These are phyloP conservation scores for Mythimna pallens DNA, from an alignment of 2,888 invertebrate genomes.

Conservation along the genomic window DNA sequence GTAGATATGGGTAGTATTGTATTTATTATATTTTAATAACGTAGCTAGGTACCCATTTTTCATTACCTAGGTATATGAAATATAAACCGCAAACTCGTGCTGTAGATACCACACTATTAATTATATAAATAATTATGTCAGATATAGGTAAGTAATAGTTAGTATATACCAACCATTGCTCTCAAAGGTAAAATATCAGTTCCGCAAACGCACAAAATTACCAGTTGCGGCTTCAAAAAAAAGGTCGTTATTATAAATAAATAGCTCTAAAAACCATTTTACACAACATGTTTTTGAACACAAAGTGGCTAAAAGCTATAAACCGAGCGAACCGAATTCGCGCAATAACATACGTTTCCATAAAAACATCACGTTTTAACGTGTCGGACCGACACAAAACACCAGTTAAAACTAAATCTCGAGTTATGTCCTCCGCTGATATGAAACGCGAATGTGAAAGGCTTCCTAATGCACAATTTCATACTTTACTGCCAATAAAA, in stretches of 20 bases:
- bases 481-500: constrained; percentile 88
- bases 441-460: constrained; percentile 84
- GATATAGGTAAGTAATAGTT: neutral
- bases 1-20: constrained; percentile 8
- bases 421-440: constrained; percentile 82
- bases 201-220: constrained; percentile 48
- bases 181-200: constrained; percentile 16
- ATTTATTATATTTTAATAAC: neutral
- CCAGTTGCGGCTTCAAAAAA: constrained; percentile 48
- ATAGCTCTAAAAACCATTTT: constrained; percentile 35
- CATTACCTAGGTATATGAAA: too few relatives aligned
- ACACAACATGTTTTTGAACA: constrained; percentile 69
- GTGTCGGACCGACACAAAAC: constrained; percentile 80
- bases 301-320: constrained; percentile 84
- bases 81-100: neutral
- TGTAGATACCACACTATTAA: neutral
- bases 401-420: constrained; percentile 84
- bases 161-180: neutral
- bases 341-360: constrained; percentile 81
- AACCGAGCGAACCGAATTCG: constrained; percentile 76
- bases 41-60: neutral
- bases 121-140: neutral
- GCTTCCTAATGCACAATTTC: constrained; percentile 87
- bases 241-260: constrained; percentile 39
- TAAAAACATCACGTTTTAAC: constrained; percentile 83